Percentiles rank a stretch among this genome's conserved stretches.
phyloP scores from a whole-genome alignment of 2,797 vertebrate species.

The Thripadectes ignobilis region DNA sequence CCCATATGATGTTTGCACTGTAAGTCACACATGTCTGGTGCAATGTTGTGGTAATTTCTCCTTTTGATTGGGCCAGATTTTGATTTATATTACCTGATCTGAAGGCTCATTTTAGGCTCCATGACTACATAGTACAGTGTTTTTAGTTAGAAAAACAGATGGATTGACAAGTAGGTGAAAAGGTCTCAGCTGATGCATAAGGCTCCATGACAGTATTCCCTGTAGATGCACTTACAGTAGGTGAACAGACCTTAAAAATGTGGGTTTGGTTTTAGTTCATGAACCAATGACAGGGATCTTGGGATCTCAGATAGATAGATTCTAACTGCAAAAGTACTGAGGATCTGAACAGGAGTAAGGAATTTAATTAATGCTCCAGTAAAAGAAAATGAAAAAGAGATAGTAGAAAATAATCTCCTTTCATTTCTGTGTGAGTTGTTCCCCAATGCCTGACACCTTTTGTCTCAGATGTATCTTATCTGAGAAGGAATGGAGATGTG shows the following conservation, averaged over 20 bases:
- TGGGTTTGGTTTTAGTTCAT: not conserved
- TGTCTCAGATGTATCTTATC: not conserved
- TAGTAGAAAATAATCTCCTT: not conserved
- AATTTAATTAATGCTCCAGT: not conserved
- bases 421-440: not conserved
- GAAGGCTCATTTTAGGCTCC: not conserved
- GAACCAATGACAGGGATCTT: not conserved
- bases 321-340: not conserved
- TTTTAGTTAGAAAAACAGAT: not conserved
- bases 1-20: not conserved
- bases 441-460: not conserved
- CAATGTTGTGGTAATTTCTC: not conserved
- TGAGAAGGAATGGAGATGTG: not conserved
- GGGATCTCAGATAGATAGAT: not conserved
- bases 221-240: not conserved
- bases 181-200: not conserved
- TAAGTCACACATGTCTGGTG: not conserved
- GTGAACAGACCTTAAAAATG: not conserved
- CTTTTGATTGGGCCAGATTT: constrained; percentile 6
- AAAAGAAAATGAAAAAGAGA: not conserved
- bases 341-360: not conserved
- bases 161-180: not conserved
- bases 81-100: not conserved
- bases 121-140: not conserved
- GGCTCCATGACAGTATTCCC: not conserved